Evolutionary conservation across 2,113 vertebrate species (phyloP), one percentile per base, ranked within the genome.

Genomic region (Chlamydotis undulata): DNA sequence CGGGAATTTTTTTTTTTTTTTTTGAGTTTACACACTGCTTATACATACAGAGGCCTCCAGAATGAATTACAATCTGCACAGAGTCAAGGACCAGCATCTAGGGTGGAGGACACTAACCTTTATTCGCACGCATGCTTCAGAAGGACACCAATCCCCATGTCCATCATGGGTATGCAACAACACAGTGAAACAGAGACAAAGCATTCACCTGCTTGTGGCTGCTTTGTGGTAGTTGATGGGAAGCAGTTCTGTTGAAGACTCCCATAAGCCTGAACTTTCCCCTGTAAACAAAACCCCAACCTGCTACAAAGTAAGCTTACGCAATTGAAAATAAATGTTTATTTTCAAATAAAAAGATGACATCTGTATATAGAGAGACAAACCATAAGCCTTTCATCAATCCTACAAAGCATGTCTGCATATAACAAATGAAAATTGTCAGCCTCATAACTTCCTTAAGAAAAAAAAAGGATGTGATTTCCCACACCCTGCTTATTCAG

Each of bases 271-370:
- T 70, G 87, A 93, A 49, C 61, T 53, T 37, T 90, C 73, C 56
- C 86, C 60, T 31, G 35, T 74, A 95, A 94, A 94, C 80, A 92
- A 93, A 96, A 63, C 64, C 52, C 67, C 64, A 78, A 45, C 50
- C 35, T 1, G 0, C 87, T 83, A 73, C 84, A 80, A 64, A 89
- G 64, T 33, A n/a, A 79, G 61, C n/a, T 76, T 83, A 55, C 39
- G 56, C 67, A 78, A 87, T 22, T 82, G 77, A 89, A 94, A 96
- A 87, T 63, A 94, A 94, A 78, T 33, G 81, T 89, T 95, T 94
- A 41, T 87, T 95, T 84, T 89, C 37, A 96, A 95, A 82, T 75
- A 67, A 87, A 89, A 91, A 68, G 64, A 82, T 6, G 26, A 63
- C 33, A 77, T 50, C 43, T 73, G 63, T 71, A 65, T 64, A 60